phyloP scores from a whole-genome alignment of 2,113 vertebrate genomes.

The Corythaixoides concolor region DNA sequence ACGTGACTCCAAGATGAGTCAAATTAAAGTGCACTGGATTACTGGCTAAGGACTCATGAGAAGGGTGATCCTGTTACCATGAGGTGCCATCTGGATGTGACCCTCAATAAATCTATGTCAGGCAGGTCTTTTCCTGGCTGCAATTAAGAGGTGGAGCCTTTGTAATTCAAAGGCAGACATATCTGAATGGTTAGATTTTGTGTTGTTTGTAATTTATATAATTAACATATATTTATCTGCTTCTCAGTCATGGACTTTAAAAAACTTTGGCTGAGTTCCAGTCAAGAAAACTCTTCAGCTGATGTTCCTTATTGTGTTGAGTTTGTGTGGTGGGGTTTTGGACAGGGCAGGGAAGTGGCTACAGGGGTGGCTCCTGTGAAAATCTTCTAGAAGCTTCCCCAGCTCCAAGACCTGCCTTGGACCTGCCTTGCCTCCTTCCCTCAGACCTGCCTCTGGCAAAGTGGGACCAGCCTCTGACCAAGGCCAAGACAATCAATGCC shows the following conservation, averaged over 20 bases:
- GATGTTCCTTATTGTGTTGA: background rate
- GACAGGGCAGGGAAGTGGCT: too few relatives aligned
- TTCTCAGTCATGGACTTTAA: background rate
- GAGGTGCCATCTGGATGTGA: background rate
- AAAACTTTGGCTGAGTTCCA: background rate
- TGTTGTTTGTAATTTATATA: background rate
- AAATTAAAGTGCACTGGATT: background rate
- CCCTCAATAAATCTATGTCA: background rate
- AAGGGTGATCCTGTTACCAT: background rate
- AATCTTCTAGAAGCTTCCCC: too few relatives aligned
- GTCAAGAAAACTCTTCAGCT: background rate
- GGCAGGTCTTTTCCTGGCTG: background rate
- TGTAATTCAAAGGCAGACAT: background rate
- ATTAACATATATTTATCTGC: background rate
- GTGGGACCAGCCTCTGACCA: too few relatives aligned
- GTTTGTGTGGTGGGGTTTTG: too few relatives aligned
- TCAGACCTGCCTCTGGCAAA: too few relatives aligned
- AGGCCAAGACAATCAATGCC: too few relatives aligned
- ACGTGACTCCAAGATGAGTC: background rate
- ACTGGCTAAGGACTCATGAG: background rate
- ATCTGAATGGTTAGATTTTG: background rate
- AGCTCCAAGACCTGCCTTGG: too few relatives aligned
- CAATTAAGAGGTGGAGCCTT: background rate
- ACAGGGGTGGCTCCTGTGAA: too few relatives aligned
- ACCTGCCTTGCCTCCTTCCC: too few relatives aligned